Percentiles rank a stretch among this genome's conserved stretches.
These are phyloP conservation scores for Hemibagrus guttatus DNA, from an alignment of 2,797 vertebrate species.

Conservation along the genomic window DNA sequence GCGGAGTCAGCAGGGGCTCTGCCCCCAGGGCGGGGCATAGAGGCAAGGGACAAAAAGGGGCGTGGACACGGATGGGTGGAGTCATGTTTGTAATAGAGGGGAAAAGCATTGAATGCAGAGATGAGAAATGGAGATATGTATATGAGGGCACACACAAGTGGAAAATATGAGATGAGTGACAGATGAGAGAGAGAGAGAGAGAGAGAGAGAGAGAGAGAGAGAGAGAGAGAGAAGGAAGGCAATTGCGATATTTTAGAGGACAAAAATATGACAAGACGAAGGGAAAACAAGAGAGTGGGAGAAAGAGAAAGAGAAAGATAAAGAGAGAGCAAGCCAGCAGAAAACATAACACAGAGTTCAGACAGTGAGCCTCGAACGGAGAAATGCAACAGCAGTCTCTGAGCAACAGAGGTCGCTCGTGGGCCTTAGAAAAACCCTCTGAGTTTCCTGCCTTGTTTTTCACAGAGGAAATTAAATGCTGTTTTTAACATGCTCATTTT, in stretches of 20 bases:
- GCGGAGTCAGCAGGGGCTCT: slow-evolving; percentile 78
- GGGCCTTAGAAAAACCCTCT: neutral
- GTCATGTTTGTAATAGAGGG: slow-evolving; percentile 45
- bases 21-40: slow-evolving; percentile 75
- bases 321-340: slow-evolving; percentile 35
- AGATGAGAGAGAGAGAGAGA: neutral
- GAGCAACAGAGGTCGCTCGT: slow-evolving; percentile 27
- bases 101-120: slow-evolving; percentile 26
- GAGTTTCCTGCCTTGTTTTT: neutral
- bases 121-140: neutral
- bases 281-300: slow-evolving; percentile 28
- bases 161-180: neutral
- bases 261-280: neutral
- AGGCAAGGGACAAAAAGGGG: slow-evolving; percentile 50
- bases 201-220: neutral
- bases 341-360: slow-evolving; percentile 26
- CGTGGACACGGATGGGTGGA: slow-evolving; percentile 57
- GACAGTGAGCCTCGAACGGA: slow-evolving; percentile 51
- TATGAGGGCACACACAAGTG: neutral
- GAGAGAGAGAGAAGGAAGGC: slow-evolving; percentile 31
- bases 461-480: neutral
- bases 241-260: slow-evolving; percentile 18
- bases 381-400: slow-evolving; percentile 43
- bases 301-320: slow-evolving; percentile 41
- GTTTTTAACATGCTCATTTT: neutral